Base-by-base conservation (phyloP, 2,888 invertebrate genomes). In the Drosophila aldrichi region DNA sequence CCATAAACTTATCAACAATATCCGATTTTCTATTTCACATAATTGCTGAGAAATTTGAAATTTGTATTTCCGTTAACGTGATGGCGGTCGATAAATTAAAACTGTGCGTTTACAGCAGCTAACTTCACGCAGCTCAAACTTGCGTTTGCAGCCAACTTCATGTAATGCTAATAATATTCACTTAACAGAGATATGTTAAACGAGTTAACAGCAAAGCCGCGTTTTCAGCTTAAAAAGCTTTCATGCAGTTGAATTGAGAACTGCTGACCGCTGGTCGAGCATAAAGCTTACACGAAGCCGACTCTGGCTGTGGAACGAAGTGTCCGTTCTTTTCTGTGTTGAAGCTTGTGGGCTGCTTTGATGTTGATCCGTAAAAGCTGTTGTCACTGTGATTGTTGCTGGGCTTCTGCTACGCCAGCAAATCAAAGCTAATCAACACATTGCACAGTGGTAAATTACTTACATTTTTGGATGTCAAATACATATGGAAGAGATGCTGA, bases 371-470 rank as follows among this genome's bases (percentile, higher is more conserved):
- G 74, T 63, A 63, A 73, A 59, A 70, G 69, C 73, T 75, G 60
- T 54, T 54, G 64, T 44, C 62, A 61, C 58, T 64, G 20, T 64
- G n/a, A 12, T 38, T 64, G 46, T 69, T 62, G 52, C 62, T 67
- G 48, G 60, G 68, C 69, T 64, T 72, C 74, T 85, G 71, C 75
- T 70, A 65, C 52, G 64, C 57, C 68, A 64, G 14, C 64, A 71
- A 65, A 72, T 68, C 62, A 63, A 68, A 71, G 67, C 69, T 69
- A 77, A 70, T 81, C 52, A 69, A 66, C 46, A 65, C 16, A 38
- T 51, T 48, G 57, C 41, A 74, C 79, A 36, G 41, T 77, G 75
- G 52, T n/a, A 2, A 18, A 12, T 12, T 51, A 34, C 9, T 20
- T 2, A 54, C 2, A 12, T n/a, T 12, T 22, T 34, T 3, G 14